Conservation (phyloP, 1,140 invertebrate species). For the Bombus haemorrhoidalis region DNA sequence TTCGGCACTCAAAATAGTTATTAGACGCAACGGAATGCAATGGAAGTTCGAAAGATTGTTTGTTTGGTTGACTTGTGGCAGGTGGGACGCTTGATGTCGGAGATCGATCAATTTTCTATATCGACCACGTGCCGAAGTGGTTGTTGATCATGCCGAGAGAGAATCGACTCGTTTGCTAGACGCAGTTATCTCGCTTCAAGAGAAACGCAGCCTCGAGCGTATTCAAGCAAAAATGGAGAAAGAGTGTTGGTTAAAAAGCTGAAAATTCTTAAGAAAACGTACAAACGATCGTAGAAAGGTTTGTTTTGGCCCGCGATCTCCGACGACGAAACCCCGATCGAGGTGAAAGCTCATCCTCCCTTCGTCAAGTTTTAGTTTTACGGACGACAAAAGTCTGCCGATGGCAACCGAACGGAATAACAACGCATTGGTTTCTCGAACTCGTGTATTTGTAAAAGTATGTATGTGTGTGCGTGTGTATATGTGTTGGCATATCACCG, state of each 20-base stretch:
- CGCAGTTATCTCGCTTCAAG: neutral
- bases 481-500: neutral
- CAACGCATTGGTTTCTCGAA: constrained; percentile 31
- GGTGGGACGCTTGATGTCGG: neutral
- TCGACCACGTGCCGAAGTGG: neutral
- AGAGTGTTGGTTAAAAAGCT: constrained; percentile 12
- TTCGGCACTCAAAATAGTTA: neutral
- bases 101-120: constrained; percentile 6
- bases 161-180: neutral
- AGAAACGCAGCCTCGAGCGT: neutral
- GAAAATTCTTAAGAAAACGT: constrained; percentile 8
- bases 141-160: neutral
- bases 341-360: constrained; percentile 24
- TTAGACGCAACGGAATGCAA: constrained; percentile 52
- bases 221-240: constrained; percentile 22
- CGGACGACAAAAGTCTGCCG: constrained; percentile 56
- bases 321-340: constrained; percentile 35
- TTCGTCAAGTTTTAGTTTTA: neutral
- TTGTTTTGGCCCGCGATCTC: constrained; percentile 22
- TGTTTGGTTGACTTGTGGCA: neutral
- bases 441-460: neutral
- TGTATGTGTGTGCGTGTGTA: neutral
- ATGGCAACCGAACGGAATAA: constrained; percentile 59
- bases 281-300: constrained; percentile 32
- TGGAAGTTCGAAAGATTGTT: constrained; percentile 65